Conservation (phyloP, 2,113 vertebrate genomes). For the Tiliqua scincoides region DNA sequence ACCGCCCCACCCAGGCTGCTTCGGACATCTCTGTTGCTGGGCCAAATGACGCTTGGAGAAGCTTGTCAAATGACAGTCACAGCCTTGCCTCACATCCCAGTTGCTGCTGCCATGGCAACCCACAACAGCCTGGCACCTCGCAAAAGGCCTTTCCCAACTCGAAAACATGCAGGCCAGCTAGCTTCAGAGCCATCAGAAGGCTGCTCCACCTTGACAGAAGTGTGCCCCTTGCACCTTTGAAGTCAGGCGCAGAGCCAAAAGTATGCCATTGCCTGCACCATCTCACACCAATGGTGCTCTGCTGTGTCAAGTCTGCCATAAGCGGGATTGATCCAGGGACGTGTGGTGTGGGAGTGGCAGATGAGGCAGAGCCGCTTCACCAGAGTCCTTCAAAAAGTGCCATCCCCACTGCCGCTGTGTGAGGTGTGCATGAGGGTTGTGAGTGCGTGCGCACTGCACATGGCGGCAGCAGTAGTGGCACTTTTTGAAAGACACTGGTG, state of each 20-base stretch:
- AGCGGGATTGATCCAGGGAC: too few relatives aligned
- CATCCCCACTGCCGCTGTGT: too few relatives aligned
- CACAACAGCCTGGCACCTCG: not conserved
- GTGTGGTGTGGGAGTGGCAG: too few relatives aligned
- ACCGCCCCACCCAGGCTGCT: not conserved
- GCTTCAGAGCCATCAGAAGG: too few relatives aligned
- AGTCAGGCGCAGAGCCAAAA: not conserved
- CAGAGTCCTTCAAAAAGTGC: too few relatives aligned
- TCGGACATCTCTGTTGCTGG: not conserved
- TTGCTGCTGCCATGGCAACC: slow-evolving; percentile 35
- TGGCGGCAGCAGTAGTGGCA: too few relatives aligned
- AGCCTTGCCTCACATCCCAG: not conserved
- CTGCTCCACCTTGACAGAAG: not conserved
- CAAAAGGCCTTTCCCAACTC: not conserved
- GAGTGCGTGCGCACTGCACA: too few relatives aligned
- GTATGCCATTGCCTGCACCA: not conserved
- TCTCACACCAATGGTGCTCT: not conserved
- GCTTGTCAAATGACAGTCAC: not conserved
- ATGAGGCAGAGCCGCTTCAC: too few relatives aligned
- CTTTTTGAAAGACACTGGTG: too few relatives aligned
- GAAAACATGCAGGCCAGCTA: not conserved
- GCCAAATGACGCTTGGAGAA: not conserved
- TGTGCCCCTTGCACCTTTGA: too few relatives aligned
- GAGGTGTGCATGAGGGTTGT: too few relatives aligned
- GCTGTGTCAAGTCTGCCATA: too few relatives aligned